Percentiles rank a stretch among this genome's conserved stretches.
Conservation (phyloP, 2,888 invertebrate genomes). For the Antheraea assamensis region DNA sequence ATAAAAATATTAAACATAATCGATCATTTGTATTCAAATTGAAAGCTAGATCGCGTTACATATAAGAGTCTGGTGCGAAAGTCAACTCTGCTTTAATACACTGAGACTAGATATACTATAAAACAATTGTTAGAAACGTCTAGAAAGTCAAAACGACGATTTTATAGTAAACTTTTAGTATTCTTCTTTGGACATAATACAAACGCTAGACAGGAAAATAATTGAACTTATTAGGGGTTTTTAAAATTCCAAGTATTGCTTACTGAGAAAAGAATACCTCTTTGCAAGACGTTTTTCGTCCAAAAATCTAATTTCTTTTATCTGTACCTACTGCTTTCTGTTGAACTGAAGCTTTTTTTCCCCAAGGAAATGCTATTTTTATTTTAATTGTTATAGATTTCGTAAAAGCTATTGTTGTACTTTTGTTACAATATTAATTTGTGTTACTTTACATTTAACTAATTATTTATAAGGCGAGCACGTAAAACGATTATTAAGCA, state of each 20-base stretch:
- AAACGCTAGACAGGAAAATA: slow-evolving; percentile 7
- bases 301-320: neutral
- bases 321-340: neutral
- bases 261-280: neutral
- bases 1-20: neutral
- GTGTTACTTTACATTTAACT: too few species aligned
- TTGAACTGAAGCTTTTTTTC: neutral
- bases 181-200: neutral
- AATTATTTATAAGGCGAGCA: too few species aligned
- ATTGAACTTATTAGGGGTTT: slow-evolving; percentile 17
- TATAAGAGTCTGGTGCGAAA: neutral
- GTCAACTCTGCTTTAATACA: neutral
- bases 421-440: too few species aligned
- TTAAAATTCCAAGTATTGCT: slow-evolving; percentile 13
- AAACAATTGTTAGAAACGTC: neutral
- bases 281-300: neutral
- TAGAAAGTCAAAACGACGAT: neutral
- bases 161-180: neutral
- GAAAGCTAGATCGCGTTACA: neutral
- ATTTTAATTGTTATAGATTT: neutral
- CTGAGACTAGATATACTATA: neutral
- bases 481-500: neutral
- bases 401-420: too few species aligned
- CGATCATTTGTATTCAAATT: neutral
- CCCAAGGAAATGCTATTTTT: neutral